Conservation (phyloP, 2,888 invertebrate genomes). For the Lamellibrachia satsuma region DNA sequence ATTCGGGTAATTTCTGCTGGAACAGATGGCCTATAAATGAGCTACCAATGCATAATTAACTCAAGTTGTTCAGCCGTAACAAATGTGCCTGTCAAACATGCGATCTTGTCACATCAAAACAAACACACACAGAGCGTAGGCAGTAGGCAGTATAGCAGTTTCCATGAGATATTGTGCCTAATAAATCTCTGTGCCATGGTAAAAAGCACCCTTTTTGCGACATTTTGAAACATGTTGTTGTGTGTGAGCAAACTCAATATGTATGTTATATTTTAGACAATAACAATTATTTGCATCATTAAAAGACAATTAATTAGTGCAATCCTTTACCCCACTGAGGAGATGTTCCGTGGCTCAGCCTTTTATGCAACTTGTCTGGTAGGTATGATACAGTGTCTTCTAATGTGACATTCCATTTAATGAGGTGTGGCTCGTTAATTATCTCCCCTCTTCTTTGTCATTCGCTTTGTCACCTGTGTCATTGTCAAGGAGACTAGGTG, state of each 20-base stretch:
- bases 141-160: not conserved
- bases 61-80: not conserved
- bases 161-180: not conserved
- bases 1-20: not conserved
- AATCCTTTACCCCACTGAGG: too few species aligned
- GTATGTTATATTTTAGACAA: not conserved
- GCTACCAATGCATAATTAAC: not conserved
- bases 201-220: not conserved
- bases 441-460: not conserved
- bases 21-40: not conserved
- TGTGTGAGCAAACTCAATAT: not conserved
- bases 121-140: not conserved
- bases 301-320: not conserved
- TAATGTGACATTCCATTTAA: conserved; percentile 13
- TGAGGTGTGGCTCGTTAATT: not conserved
- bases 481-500: not conserved
- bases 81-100: not conserved
- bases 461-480: not conserved
- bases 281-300: not conserved
- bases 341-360: not conserved
- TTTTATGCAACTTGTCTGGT: not conserved
- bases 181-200: not conserved
- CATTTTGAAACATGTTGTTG: too few species aligned
- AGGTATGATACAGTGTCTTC: not conserved
- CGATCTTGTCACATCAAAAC: not conserved